Evolutionary conservation across 2,888 invertebrate genomes (phyloP).

Genomic region (Chamaedrilus cognettii): DNA sequence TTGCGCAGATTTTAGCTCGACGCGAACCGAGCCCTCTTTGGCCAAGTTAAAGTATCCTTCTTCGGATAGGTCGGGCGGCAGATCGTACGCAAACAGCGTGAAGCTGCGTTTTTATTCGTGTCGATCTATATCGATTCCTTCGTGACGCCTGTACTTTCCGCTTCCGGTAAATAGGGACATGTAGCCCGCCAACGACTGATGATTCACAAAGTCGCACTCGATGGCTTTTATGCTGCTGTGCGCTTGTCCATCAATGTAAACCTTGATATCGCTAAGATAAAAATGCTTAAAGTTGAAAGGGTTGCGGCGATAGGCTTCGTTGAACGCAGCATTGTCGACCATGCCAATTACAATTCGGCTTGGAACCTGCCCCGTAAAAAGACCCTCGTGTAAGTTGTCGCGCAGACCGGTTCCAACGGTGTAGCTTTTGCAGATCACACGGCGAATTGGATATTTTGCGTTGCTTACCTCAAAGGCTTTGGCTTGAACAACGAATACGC

Average conservation of each 20-base stretch:
- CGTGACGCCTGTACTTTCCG: not conserved
- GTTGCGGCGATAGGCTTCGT: not conserved
- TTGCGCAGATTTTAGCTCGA: slow-evolving; percentile 11
- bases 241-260: not conserved
- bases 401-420: not conserved
- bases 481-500: not conserved
- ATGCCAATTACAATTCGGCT: not conserved
- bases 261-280: not conserved
- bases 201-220: not conserved
- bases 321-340: slow-evolving; percentile 2
- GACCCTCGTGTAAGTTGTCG: not conserved
- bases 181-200: not conserved
- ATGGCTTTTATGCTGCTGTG: not conserved
- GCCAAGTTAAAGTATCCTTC: slow-evolving; percentile 6
- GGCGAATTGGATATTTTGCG: slow-evolving; percentile 1
- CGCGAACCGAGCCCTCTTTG: not conserved
- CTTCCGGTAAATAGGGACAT: not conserved
- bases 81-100: slow-evolving; percentile 8
- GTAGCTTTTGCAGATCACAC: not conserved
- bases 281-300: slow-evolving; percentile 5
- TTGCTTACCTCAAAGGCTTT: not conserved
- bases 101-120: not conserved
- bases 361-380: not conserved
- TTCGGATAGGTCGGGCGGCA: slow-evolving; percentile 6
- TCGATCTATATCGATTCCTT: not conserved